A percentile compares a stretch with the other conserved stretches of the same genome.
Conservation (phyloP, 2,888 invertebrate genomes). For the Cylindroiulus punctatus region DNA sequence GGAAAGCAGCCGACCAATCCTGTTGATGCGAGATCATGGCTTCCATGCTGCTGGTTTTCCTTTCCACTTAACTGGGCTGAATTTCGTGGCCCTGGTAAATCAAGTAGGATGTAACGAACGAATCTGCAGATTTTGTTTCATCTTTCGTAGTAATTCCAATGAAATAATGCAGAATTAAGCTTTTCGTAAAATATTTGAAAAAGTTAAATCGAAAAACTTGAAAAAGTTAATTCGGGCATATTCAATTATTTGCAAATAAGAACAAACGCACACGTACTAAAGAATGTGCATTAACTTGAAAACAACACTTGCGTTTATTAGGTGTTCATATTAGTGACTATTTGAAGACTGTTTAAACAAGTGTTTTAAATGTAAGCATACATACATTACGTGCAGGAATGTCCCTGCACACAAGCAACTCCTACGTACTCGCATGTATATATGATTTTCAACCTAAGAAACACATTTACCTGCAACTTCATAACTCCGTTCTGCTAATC, state of each 20-base stretch:
- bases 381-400: too few relatives aligned
- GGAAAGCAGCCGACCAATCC: conserved; percentile 1
- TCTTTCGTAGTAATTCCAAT: not conserved
- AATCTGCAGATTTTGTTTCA: not conserved
- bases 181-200: not conserved
- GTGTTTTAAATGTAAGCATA: too few relatives aligned
- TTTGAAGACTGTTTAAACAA: too few relatives aligned
- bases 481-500: too few relatives aligned
- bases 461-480: too few relatives aligned
- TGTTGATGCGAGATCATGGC: not conserved
- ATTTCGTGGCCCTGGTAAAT: not conserved
- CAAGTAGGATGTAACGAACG: not conserved
- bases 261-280: not conserved
- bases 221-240: too few relatives aligned
- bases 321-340: too few relatives aligned
- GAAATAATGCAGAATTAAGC: not conserved
- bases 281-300: not conserved
- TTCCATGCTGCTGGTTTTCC: not conserved
- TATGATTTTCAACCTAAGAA: not conserved
- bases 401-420: not conserved
- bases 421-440: not conserved
- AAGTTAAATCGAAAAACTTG: too few relatives aligned
- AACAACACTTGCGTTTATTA: too few relatives aligned
- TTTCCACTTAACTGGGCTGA: conserved; percentile 19
- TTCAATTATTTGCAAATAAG: not conserved